Base-by-base conservation (phyloP, 2,888 invertebrate genomes). In the Ochlodes sylvanus region DNA sequence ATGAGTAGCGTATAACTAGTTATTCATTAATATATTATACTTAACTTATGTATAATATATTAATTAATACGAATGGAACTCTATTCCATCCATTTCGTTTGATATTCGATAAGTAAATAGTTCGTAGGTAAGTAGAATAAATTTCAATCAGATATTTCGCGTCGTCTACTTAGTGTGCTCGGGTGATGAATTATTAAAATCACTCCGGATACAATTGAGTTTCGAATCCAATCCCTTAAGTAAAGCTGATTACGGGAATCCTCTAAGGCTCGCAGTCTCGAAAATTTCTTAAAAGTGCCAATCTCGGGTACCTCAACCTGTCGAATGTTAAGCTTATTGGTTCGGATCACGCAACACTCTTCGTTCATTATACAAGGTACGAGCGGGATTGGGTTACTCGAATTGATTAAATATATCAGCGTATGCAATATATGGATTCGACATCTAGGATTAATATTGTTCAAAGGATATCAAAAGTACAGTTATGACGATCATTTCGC, bases 171-270 rank as follows among this genome's bases (percentile, higher is more conserved):
- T 76, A 52, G 38, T 27, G 19, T 52, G 82, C 78, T 79, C 78
- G 79, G 82, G 79, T 85, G 85, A 90, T 92, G 90, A 91, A 92
- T 91, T 92, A 92, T 92, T 92, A 90, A 92, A 92, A 89, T 89
- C 88, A 86, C 89, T 90, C 83, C 78, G 80, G 87, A 86, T 88
- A 89, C 88, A 89, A 90, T 90, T 81, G 88, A 87, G 85, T 89
- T 90, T 87, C 84, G 85, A 86, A 90, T 88, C 87, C 90, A 91
- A 91, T 92, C 89, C 89, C 89, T 90, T 91, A 92, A 91, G 92
- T 89, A 90, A 91, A 90, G 89, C 88, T 90, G 90, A 91, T 91
- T 92, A 90, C 90, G 82, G 86, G 82, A 86, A 88, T 87, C 85
- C 88, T 81, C 83, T 71, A 79, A 82, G 85, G 86, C 83, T 79